Base-by-base conservation (phyloP, 2,888 invertebrate species). In the Herminia tarsipennalis region DNA sequence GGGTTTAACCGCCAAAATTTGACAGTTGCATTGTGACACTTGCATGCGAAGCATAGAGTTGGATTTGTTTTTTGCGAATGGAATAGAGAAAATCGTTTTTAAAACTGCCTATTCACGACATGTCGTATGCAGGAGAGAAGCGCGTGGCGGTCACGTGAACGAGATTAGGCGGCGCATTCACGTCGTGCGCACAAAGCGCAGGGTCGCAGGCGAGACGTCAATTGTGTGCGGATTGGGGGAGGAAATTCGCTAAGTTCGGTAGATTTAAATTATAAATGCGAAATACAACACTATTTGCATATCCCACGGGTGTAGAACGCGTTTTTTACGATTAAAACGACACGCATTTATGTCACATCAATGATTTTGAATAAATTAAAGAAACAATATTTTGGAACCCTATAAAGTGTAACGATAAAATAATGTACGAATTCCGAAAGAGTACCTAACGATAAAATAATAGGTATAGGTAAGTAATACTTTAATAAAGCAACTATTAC, bases 241-340 rank as follows among this genome's bases (percentile, higher is more conserved):
- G 78, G 76, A 76, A 85, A 85, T 81, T 79, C 88, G 80, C 83
- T 81, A 87, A 88, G 88, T 85, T 86, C 73, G 89, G 88, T 88
- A 73, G 82, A 85, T 89, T 88, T 83, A 73, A 90, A 88, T 90
- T 90, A 88, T 88, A 86, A 88, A 90, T 85, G 76, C 81, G 83
- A 77, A 81, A 81, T 77, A 73, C 73, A 70, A 72, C 78, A 76
- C 78, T 90, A 90, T 90, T 90, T 90, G 87, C 88, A 89, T 88
- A 88, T 91, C 91, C 88, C 90, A 90, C 89, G 89, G 67, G 70
- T 68, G 56, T 67, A 38, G 40, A 46, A 51, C 51, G 54, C 56
- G 54, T 63, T 61, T 64, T 61, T 65, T 56, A 54, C 52, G 25
- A 67, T 67, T 60, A 45, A 50, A 62, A 57, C 51, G 55, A 57